Conservation (phyloP, 2,888 invertebrate species). For the Netelia fuscicornis region DNA sequence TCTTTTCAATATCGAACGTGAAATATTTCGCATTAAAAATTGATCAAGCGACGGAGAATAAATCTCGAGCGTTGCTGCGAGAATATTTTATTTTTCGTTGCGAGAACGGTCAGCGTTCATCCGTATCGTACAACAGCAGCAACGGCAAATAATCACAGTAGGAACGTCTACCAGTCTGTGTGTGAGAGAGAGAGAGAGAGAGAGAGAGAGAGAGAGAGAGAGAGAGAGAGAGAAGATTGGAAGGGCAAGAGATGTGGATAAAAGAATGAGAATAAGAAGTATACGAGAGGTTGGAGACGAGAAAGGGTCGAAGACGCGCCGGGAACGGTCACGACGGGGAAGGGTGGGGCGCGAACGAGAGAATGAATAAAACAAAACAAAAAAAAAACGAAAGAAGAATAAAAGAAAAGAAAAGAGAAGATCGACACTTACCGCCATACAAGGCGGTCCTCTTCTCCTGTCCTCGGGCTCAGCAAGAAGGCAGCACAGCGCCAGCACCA, state of each 20-base stretch:
- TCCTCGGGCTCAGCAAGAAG: conserved; percentile 57
- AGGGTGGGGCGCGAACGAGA: neutral
- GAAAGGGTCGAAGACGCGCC: conserved; percentile 21
- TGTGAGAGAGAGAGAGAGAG: too few relatives aligned
- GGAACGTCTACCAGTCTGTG: too few relatives aligned
- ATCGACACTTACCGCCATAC: conserved; percentile 74
- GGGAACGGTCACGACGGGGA: neutral
- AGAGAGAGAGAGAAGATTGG: neutral
- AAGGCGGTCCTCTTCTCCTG: conserved; percentile 69
- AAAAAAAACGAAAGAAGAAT: conserved; percentile 16
- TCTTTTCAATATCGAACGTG: too few relatives aligned
- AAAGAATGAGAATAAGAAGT: neutral
- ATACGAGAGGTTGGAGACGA: neutral
- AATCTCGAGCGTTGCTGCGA: too few relatives aligned
- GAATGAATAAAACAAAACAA: conserved; percentile 46
- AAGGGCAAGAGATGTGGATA: neutral
- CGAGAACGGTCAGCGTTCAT: too few relatives aligned
- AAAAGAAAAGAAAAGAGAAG: conserved; percentile 37
- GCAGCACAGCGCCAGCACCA: conserved; percentile 17
- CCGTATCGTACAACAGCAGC: too few relatives aligned
- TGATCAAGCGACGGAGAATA: too few relatives aligned
- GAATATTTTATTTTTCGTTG: too few relatives aligned
- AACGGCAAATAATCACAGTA: too few relatives aligned
- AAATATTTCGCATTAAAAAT: too few relatives aligned
- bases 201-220: too few relatives aligned